Percentiles rank a stretch among this genome's conserved stretches.
These are phyloP conservation scores for Aurelia aurita complex sp. Pacific DNA, from an alignment of 30 jellyfish, hydroid and myxozoan species.

Conservation along the genomic window DNA sequence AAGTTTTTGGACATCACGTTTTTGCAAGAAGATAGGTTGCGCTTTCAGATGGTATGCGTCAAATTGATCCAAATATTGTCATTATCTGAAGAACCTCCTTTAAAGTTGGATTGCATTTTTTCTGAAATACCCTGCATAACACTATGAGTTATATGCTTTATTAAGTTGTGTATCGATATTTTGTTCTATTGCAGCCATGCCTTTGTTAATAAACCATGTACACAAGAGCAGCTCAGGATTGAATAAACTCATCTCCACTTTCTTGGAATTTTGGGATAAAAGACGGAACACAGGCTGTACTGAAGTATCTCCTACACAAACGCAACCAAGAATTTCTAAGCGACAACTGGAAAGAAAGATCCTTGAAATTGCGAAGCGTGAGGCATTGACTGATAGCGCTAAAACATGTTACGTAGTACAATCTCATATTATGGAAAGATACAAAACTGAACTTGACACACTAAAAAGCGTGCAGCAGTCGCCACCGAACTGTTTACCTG, in stretches of 20 bases:
- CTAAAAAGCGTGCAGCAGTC: not conserved
- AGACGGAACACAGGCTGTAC: slow-evolving; percentile 2
- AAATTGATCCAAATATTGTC: no score
- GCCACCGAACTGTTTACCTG: no score
- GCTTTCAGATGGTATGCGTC: no score
- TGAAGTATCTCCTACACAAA: not conserved
- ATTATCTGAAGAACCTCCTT: no score
- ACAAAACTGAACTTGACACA: slow-evolving; percentile 30
- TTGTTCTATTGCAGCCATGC: slow-evolving; percentile 75
- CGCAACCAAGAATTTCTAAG: slow-evolving; percentile 69
- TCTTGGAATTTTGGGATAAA: slow-evolving; percentile 68
- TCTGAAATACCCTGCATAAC: no score
- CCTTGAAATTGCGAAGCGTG: slow-evolving; percentile 70
- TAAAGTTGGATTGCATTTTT: no score
- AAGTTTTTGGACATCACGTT: no score
- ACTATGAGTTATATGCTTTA: no score
- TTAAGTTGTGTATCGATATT: no score
- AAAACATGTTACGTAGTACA: slow-evolving; percentile 72
- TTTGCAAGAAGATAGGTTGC: no score
- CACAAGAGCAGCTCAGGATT: slow-evolving; percentile 76
- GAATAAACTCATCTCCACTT: slow-evolving; percentile 52
- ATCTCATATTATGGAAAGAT: slow-evolving; percentile 37
- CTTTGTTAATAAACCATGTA: slow-evolving; percentile 57
- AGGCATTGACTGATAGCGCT: slow-evolving; percentile 21
- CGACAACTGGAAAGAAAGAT: slow-evolving; percentile 76